A percentile compares a stretch with the other conserved stretches of the same genome.
Conservation (phyloP, 2,113 vertebrate genomes). For the Esox niger region DNA sequence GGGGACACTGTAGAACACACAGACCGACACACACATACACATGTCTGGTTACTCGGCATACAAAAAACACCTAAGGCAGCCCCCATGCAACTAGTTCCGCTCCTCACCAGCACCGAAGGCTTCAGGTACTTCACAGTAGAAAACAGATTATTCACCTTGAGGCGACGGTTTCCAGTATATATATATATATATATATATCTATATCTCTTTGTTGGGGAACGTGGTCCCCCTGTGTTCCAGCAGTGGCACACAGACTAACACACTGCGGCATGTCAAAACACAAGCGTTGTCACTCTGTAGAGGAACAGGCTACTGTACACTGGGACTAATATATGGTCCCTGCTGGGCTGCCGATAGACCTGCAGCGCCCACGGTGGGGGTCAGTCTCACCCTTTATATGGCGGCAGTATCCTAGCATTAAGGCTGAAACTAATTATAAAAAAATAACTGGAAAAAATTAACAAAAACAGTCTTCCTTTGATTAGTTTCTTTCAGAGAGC, state of each 20-base stretch:
- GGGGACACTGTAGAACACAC: background rate
- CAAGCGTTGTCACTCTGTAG: background rate
- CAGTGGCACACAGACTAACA: constrained; percentile 21
- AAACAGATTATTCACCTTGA: constrained; percentile 30
- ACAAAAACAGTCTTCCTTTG: too few relatives aligned
- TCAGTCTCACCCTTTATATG: constrained; percentile 27
- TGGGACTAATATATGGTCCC: constrained; percentile 20
- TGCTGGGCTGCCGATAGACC: too few relatives aligned
- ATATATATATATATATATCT: too few relatives aligned
- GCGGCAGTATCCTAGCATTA: constrained; percentile 70
- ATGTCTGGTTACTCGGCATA: constrained; percentile 38
- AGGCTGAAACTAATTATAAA: constrained; percentile 56
- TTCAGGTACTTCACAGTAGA: constrained; percentile 49
- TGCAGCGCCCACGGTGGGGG: constrained; percentile 20
- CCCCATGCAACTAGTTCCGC: constrained; percentile 58
- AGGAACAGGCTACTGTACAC: background rate
- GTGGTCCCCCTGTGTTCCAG: constrained; percentile 34
- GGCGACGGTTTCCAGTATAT: constrained; percentile 53
- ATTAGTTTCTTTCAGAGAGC: too few relatives aligned
- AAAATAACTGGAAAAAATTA: too few relatives aligned
- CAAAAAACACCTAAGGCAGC: constrained; percentile 62
- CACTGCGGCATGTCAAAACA: constrained; percentile 28
- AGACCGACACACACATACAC: constrained; percentile 26
- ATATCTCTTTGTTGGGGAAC: constrained; percentile 38
- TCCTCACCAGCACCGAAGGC: constrained; percentile 64